Base-by-base conservation (phyloP, 2,888 invertebrate species). In the Oscheius sp. region DNA sequence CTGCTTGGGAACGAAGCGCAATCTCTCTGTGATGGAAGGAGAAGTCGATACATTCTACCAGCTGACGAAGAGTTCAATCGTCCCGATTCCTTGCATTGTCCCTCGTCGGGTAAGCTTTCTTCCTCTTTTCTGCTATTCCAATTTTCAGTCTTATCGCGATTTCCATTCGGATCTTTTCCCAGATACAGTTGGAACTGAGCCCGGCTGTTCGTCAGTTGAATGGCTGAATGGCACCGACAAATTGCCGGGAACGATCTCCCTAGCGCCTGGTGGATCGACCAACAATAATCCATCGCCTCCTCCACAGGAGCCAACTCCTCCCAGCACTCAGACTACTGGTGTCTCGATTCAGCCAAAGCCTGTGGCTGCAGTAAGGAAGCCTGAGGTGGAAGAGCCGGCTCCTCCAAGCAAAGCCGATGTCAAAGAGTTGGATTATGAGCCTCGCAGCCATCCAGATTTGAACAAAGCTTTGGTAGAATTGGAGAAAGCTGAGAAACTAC, bases 121-220 rank as follows among this genome's bases (percentile, higher is more conserved):
- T 37, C 86, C 93, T 93, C 92, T 92, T 53, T 94, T 94, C 88
- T 90, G 94, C 83, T 95, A 96, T 81, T 96, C 94, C 87, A 96
- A 96, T 88, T 87, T 88, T 37, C 86, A 93, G 93, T 92, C 92
- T 53, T 94, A 94, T 88, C 90, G 94, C 83, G 95, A 96, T 81
- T 96, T 94, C 87, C 96, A 96, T 88, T 92, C 92, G 2, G 96
- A 96, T 88, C 89, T 96, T 71, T 96, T 93, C 89, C 96, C 96
- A 0, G 94, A 94, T 69, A 96, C 96, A 0, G 89, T 91, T 37
- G 93, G 94, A 52, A 91, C 90, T 55, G 90, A 92, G 75, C 92
- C 95, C 3, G 92, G 92, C 80, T 89, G 94, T 82, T 91, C 91
- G 70, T 92, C 93, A 8, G 90, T 91, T 10, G 91, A 92, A 87